phyloP scores from a whole-genome alignment of 2,888 invertebrate genomes.

The Sceliomorpha sp. region DNA sequence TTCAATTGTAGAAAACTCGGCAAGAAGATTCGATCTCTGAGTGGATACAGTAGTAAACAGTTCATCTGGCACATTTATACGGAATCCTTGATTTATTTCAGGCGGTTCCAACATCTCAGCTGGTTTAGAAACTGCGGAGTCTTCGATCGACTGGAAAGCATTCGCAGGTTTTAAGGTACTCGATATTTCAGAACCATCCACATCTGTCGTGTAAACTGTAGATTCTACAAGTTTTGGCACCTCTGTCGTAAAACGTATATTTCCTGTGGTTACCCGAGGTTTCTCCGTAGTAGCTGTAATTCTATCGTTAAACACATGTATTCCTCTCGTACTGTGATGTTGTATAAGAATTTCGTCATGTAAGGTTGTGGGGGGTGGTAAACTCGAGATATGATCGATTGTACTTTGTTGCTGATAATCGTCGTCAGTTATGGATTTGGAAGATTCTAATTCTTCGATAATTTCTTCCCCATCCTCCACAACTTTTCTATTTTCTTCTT shows the following conservation, averaged over 20 bases:
- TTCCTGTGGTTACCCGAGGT: slow-evolving; percentile 15
- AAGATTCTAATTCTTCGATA: background rate
- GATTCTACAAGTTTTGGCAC: background rate
- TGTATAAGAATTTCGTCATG: slow-evolving; percentile 32
- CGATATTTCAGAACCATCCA: slow-evolving; percentile 24
- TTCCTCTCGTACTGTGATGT: slow-evolving; percentile 35
- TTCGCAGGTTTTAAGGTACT: slow-evolving; percentile 11
- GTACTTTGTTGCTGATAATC: slow-evolving; percentile 18
- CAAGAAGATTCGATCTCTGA: slow-evolving; percentile 19
- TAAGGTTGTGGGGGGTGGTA: slow-evolving; percentile 12
- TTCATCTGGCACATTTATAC: slow-evolving; percentile 61
- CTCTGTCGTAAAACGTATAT: too few relatives aligned
- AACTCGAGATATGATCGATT: slow-evolving; percentile 16
- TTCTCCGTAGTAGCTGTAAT: slow-evolving; percentile 11
- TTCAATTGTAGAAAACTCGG: slow-evolving; percentile 52
- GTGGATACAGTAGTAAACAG: slow-evolving; percentile 21
- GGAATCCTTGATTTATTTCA: slow-evolving; percentile 48
- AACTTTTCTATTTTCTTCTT: slow-evolving; percentile 1
- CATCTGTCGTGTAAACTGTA: background rate
- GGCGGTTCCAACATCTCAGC: slow-evolving; percentile 56
- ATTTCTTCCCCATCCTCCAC: background rate
- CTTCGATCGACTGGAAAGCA: background rate
- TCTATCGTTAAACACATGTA: slow-evolving; percentile 16
- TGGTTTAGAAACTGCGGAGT: slow-evolving; percentile 27
- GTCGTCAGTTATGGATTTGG: background rate